A percentile compares a stretch with the other conserved stretches of the same genome.
These are phyloP conservation scores for Reticulitermes speratus DNA, from an alignment of 1,140 invertebrate species.

Conservation along the genomic window DNA sequence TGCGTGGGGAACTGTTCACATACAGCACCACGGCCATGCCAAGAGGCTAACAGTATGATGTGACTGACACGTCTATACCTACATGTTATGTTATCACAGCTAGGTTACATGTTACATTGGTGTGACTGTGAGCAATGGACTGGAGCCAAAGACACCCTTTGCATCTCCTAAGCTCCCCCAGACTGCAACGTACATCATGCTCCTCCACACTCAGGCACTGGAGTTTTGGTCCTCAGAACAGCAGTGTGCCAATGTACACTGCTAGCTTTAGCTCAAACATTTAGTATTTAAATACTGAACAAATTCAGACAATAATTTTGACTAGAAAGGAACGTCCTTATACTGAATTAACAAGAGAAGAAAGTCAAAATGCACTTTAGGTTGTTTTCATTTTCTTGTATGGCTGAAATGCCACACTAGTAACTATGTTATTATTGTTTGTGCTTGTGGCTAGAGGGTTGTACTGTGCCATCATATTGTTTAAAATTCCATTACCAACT, in stretches of 20 bases:
- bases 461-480: conserved; percentile 33
- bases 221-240: conserved; percentile 16
- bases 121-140: conserved; percentile 19
- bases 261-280: neutral
- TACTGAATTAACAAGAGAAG: neutral
- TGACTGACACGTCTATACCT: neutral
- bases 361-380: conserved; percentile 52
- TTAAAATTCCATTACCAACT: conserved; percentile 31
- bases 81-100: conserved; percentile 26
- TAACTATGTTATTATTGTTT: conserved; percentile 41
- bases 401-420: conserved; percentile 59
- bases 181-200: conserved; percentile 24
- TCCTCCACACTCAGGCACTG: conserved; percentile 23
- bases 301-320: conserved; percentile 33
- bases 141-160: neutral
- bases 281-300: conserved; percentile 27
- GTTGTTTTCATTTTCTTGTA: conserved; percentile 88
- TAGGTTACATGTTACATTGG: conserved; percentile 18
- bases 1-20: neutral
- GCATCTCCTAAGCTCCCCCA: conserved; percentile 27
- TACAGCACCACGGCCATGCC: too few relatives aligned
- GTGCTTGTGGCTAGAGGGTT: conserved; percentile 28
- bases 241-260: neutral
- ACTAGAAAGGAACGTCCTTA: conserved; percentile 32
- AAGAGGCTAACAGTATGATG: too few relatives aligned